phyloP scores from a whole-genome alignment of 2,113 vertebrate genomes.

The Esox niger region DNA sequence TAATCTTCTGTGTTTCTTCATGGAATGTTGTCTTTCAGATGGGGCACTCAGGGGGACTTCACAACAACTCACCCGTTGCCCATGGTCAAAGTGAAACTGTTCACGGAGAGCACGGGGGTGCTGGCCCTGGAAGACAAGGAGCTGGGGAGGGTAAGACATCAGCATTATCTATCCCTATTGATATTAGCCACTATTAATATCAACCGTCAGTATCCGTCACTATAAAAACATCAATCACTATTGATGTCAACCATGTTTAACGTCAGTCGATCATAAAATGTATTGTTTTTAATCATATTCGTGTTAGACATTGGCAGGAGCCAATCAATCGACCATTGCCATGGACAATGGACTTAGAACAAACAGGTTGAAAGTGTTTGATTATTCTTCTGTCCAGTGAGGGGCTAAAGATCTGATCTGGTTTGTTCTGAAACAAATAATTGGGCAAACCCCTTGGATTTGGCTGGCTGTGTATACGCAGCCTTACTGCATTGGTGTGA shows the following conservation, averaged over 20 bases:
- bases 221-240: neutral
- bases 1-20: too few relatives aligned
- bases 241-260: neutral
- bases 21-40: slow-evolving; percentile 73
- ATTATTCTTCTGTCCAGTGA: too few relatives aligned
- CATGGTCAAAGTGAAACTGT: slow-evolving; percentile 95
- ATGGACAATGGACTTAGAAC: too few relatives aligned
- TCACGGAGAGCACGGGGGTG: slow-evolving; percentile 93
- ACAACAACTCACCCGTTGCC: slow-evolving; percentile 91
- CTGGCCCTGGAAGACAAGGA: slow-evolving; percentile 97
- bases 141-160: slow-evolving; percentile 84
- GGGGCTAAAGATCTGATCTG: too few relatives aligned
- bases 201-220: neutral
- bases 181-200: neutral
- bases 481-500: too few relatives aligned
- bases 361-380: too few relatives aligned
- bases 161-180: neutral
- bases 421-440: too few relatives aligned
- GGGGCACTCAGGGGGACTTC: slow-evolving; percentile 98
- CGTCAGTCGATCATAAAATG: neutral
- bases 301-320: too few relatives aligned
- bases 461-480: too few relatives aligned
- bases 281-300: too few relatives aligned
- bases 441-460: too few relatives aligned
- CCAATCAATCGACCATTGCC: too few relatives aligned